Conservation (phyloP, 1,140 invertebrate genomes). For the Drosophila erecta region DNA sequence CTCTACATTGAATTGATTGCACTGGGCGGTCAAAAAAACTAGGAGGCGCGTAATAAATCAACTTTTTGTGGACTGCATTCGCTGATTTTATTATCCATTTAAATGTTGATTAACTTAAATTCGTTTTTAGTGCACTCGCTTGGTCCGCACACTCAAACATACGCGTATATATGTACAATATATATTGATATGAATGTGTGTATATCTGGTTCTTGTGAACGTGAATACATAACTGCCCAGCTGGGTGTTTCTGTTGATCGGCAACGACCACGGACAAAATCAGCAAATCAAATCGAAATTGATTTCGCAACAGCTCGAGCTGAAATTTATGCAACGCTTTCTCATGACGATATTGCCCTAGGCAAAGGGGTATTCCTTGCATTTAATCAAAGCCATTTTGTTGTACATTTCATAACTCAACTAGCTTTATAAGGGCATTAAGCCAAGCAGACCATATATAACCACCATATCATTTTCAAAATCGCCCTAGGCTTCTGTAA, state of each 20-base stretch:
- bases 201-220: conserved; percentile 1
- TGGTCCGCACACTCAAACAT: conserved; percentile 21
- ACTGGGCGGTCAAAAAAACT: conserved; percentile 42
- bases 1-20: conserved; percentile 49
- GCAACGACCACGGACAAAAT: conserved; percentile 56
- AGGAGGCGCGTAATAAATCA: conserved; percentile 34
- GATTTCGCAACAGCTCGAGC: conserved; percentile 61
- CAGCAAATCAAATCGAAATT: conserved; percentile 77
- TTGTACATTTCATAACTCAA: not conserved
- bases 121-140: conserved; percentile 71
- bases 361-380: not conserved
- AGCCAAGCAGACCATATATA: too few species aligned
- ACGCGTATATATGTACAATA: not conserved
- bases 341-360: conserved; percentile 16
- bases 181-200: not conserved
- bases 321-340: conserved; percentile 63
- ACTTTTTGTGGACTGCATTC: conserved; percentile 55
- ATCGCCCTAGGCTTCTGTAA: not conserved
- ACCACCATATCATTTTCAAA: too few species aligned
- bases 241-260: conserved; percentile 26
- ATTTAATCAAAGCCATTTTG: too few species aligned
- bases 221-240: conserved; percentile 30
- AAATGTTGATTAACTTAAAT: conserved; percentile 81
- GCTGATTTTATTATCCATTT: conserved; percentile 76
- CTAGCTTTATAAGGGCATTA: too few species aligned